Conservation (phyloP, 2,797 vertebrate genomes). For the Oreochromis grahami region DNA sequence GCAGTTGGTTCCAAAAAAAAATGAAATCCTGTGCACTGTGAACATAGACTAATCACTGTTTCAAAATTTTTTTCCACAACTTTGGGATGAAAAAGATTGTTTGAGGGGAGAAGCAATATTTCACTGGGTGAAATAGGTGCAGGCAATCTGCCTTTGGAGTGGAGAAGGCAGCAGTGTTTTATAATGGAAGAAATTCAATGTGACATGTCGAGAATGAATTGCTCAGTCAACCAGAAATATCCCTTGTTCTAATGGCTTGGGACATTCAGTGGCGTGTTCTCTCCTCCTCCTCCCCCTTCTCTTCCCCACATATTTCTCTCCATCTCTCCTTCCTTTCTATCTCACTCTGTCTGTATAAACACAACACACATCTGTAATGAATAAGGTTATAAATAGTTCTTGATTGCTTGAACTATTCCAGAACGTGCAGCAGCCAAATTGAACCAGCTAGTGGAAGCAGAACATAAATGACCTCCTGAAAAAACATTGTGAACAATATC, state of each 20-base stretch:
- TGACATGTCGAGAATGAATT: slow-evolving; percentile 98
- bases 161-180: slow-evolving; percentile 80
- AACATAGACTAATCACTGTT: slow-evolving; percentile 69
- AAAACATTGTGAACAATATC: slow-evolving; percentile 8
- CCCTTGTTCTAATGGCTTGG: slow-evolving; percentile 99
- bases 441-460: background rate
- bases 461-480: slow-evolving; percentile 15
- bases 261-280: slow-evolving; percentile 81
- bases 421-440: slow-evolving; percentile 8
- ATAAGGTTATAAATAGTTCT: slow-evolving; percentile 46
- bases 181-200: slow-evolving; percentile 98
- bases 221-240: slow-evolving; percentile 99
- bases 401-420: slow-evolving; percentile 27
- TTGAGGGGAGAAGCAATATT: slow-evolving; percentile 78
- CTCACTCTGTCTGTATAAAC: slow-evolving; percentile 54
- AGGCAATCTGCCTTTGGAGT: slow-evolving; percentile 83
- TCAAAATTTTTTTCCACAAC: slow-evolving; percentile 58
- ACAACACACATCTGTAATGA: slow-evolving; percentile 59
- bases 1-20: background rate
- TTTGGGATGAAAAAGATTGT: slow-evolving; percentile 77
- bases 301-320: slow-evolving; percentile 36
- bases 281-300: slow-evolving; percentile 55
- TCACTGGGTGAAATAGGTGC: slow-evolving; percentile 80
- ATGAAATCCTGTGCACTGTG: slow-evolving; percentile 13
- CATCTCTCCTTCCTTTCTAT: slow-evolving; percentile 46